A percentile compares a stretch with the other conserved stretches of the same genome.
phyloP scores from a whole-genome alignment of 2,797 vertebrate species.

The Semaprochilodus insignis region DNA sequence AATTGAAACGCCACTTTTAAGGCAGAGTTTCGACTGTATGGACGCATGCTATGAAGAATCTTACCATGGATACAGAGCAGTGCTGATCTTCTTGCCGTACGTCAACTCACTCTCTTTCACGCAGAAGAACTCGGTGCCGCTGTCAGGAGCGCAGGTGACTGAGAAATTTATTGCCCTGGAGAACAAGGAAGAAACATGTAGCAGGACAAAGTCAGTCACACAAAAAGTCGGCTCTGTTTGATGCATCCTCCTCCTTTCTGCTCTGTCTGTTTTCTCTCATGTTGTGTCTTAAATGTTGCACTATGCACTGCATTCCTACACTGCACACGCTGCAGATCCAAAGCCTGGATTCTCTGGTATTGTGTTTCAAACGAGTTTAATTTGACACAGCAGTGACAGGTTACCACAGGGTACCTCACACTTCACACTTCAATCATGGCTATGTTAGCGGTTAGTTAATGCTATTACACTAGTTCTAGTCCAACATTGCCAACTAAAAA shows the following conservation, averaged over 20 bases:
- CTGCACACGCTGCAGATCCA: too few species aligned
- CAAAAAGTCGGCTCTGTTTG: not conserved
- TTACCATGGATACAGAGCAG: constrained; percentile 88
- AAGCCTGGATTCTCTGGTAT: too few species aligned
- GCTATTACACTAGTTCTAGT: too few species aligned
- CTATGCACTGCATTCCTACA: too few species aligned
- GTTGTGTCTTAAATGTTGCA: too few species aligned
- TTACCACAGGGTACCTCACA: too few species aligned
- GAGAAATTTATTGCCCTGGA: constrained; percentile 83
- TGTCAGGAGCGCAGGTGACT: constrained; percentile 73
- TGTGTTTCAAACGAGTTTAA: too few species aligned
- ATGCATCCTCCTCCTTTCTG: not conserved
- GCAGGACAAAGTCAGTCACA: constrained; percentile 6
- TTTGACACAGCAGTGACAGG: too few species aligned
- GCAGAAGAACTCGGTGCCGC: constrained; percentile 87
- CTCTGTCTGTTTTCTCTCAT: not conserved
- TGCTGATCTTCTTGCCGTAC: constrained; percentile 84
- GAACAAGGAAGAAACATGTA: not conserved
- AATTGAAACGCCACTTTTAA: not conserved
- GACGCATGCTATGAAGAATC: constrained; percentile 13
- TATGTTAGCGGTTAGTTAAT: too few species aligned
- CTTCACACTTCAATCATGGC: too few species aligned
- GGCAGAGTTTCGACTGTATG: not conserved
- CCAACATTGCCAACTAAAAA: too few species aligned
- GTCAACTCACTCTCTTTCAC: constrained; percentile 82